Evolutionary conservation across 23 tunicate genomes (phyloP).

Genomic region (Diplosoma virens): DNA sequence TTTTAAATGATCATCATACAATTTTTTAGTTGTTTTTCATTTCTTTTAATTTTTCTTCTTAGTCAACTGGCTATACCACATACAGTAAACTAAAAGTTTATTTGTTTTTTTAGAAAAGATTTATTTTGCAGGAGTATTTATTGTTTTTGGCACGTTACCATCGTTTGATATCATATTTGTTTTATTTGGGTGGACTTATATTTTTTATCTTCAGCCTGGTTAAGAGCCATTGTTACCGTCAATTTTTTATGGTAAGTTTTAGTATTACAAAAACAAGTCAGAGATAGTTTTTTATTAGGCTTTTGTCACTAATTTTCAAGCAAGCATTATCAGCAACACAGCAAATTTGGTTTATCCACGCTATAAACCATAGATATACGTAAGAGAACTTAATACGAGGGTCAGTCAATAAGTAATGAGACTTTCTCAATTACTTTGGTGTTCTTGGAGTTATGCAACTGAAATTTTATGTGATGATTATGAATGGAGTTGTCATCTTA

Average conservation of each 20-base stretch:
- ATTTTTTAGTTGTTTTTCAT: no score
- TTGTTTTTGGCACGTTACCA: slow-evolving; percentile 65
- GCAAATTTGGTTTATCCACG: neutral
- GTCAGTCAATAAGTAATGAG: no score
- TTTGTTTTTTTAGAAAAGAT: neutral
- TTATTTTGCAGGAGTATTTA: slow-evolving; percentile 37
- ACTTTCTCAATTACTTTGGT: no score
- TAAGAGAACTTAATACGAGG: no score
- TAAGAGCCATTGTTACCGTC: slow-evolving; percentile 64
- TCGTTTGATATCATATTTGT: slow-evolving; percentile 67
- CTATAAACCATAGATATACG: no score
- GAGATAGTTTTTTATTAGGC: neutral
- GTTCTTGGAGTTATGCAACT: no score
- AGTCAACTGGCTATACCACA: no score
- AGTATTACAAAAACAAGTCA: neutral
- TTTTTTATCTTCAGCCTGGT: slow-evolving; percentile 74
- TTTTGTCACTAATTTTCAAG: neutral
- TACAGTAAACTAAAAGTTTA: neutral
- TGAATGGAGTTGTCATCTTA: no score
- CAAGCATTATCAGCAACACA: neutral
- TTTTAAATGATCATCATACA: no score
- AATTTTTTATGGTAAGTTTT: slow-evolving; percentile 83
- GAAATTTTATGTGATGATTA: no score
- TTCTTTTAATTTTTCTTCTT: no score
- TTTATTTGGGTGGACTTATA: slow-evolving; percentile 69